These are phyloP conservation scores for Cervus canadensis DNA, from an alignment of 2,113 vertebrate species.

Conservation along the genomic window DNA sequence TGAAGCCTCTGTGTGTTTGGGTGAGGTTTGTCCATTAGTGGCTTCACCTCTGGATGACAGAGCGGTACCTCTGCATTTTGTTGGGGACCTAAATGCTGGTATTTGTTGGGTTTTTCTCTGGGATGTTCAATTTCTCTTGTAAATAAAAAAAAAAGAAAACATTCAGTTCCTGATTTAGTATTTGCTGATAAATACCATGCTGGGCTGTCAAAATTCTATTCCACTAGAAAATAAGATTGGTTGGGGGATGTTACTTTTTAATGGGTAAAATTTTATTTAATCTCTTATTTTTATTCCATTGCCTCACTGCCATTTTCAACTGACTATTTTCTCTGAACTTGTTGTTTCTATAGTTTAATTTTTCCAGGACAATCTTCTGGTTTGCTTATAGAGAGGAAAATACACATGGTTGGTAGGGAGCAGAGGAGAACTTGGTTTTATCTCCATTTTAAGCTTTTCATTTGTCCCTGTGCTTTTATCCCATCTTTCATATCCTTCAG, in stretches of 20 bases:
- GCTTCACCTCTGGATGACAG: background rate
- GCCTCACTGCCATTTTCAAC: background rate
- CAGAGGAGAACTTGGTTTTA: background rate
- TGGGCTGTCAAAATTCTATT: background rate
- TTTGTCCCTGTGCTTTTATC: background rate
- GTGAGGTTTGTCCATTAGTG: background rate
- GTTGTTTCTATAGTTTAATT: background rate
- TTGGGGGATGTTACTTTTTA: background rate
- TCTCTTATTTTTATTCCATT: background rate
- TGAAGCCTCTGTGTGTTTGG: background rate
- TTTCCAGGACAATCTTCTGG: background rate
- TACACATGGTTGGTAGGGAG: background rate
- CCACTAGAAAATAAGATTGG: background rate
- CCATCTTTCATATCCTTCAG: background rate
- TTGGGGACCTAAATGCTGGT: background rate
- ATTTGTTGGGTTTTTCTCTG: background rate
- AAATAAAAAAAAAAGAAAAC: background rate
- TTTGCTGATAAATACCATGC: background rate
- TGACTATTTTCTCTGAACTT: background rate
- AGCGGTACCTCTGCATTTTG: background rate
- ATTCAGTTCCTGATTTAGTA: background rate
- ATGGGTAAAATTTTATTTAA: background rate
- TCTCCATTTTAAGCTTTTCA: background rate
- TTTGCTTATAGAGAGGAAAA: background rate
- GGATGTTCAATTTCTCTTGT: background rate